These are phyloP conservation scores for Kryphioiulus occultus DNA, from an alignment of 2,888 invertebrate genomes.

Conservation along the genomic window DNA sequence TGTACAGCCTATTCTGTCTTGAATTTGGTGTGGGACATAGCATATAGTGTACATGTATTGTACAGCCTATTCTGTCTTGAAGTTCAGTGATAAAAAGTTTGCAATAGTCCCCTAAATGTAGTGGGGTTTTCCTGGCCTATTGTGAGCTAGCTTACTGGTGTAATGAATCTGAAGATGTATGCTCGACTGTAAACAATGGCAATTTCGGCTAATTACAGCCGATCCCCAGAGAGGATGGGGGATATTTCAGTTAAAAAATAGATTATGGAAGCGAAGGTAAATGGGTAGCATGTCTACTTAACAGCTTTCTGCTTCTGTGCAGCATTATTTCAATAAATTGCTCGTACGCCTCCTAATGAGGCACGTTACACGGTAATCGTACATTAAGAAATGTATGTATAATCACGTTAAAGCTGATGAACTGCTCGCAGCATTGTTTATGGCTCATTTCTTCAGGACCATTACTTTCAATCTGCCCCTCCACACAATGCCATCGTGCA, in stretches of 20 bases:
- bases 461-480: constrained; percentile 5
- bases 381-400: not conserved
- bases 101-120: no score
- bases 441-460: not conserved
- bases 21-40: no score
- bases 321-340: not conserved
- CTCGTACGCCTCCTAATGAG: not conserved
- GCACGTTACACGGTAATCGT: not conserved
- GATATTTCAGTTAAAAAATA: not conserved
- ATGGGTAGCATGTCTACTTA: not conserved
- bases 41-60: no score
- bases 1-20: no score
- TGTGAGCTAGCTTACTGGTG: no score
- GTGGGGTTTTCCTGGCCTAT: no score
- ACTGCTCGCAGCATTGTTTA: not conserved
- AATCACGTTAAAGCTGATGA: not conserved
- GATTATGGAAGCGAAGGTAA: not conserved
- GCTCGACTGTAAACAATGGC: not conserved
- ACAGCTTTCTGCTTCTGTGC: not conserved
- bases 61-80: no score
- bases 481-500: not conserved
- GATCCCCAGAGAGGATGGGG: not conserved
- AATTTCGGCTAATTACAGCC: not conserved
- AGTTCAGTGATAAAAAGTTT: no score
- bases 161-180: no score